Conservation (phyloP, 2,797 vertebrate species). For the Kryptolebias ocellatus region DNA sequence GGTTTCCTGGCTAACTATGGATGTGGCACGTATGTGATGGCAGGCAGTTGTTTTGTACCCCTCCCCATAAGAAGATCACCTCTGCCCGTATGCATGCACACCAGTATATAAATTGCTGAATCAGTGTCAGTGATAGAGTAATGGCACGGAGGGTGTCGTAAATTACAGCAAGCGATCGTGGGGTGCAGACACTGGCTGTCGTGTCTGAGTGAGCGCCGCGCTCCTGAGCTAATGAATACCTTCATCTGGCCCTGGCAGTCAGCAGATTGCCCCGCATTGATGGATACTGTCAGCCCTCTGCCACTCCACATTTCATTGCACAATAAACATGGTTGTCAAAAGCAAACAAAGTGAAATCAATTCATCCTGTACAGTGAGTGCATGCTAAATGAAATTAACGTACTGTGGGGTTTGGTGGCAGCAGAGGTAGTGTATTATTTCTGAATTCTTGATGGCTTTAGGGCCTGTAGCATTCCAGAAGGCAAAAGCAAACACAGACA, state of each 20-base stretch:
- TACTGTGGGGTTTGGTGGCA: slow-evolving; percentile 85
- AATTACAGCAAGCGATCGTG: slow-evolving; percentile 90
- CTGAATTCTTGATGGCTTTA: slow-evolving; percentile 78
- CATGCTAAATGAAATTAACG: slow-evolving; percentile 99
- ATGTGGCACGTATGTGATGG: slow-evolving; percentile 76
- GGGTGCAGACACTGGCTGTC: slow-evolving; percentile 88
- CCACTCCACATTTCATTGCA: slow-evolving; percentile 98
- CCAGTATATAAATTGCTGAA: slow-evolving; percentile 96
- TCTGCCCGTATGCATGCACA: slow-evolving; percentile 85
- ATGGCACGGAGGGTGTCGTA: slow-evolving; percentile 90
- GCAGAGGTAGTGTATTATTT: slow-evolving; percentile 91
- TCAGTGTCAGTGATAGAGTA: slow-evolving; percentile 96
- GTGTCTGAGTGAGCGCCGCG: slow-evolving; percentile 88
- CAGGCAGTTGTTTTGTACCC: slow-evolving; percentile 72
- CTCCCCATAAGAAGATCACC: slow-evolving; percentile 82
- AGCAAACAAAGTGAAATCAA: slow-evolving; percentile 99
- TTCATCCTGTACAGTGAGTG: slow-evolving; percentile 97
- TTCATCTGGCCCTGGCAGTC: slow-evolving; percentile 98
- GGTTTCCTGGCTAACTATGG: slow-evolving; percentile 77
- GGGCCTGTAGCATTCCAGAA: slow-evolving; percentile 32
- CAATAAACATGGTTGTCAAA: slow-evolving; percentile 99
- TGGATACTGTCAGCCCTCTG: slow-evolving; percentile 97
- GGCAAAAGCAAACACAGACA: slow-evolving; percentile 35
- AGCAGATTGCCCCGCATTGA: slow-evolving; percentile 97
- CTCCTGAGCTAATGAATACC: slow-evolving; percentile 98